Evolutionary conservation across 1,140 invertebrate genomes (phyloP).

Genomic region (Archivesica marissinica): DNA sequence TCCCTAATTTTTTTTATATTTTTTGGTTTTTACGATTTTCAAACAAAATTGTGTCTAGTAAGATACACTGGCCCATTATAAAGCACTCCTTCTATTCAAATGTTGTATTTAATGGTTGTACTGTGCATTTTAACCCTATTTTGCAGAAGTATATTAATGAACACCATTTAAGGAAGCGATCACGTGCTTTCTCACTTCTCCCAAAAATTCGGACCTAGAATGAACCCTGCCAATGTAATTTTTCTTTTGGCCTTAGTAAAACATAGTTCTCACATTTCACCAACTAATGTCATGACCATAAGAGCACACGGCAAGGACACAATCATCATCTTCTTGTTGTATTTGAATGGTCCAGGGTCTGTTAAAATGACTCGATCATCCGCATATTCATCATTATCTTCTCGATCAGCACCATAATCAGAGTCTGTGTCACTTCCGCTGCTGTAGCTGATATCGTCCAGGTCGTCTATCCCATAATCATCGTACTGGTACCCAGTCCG

Average conservation of each 20-base stretch:
- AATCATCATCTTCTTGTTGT: constrained; percentile 57
- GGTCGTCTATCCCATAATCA: constrained; percentile 42
- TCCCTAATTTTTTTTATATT: too few species aligned
- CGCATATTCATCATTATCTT: constrained; percentile 58
- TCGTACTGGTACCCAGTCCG: constrained; percentile 29
- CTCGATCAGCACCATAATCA: constrained; percentile 55
- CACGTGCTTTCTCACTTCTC: too few species aligned
- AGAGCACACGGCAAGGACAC: constrained; percentile 52
- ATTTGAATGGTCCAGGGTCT: constrained; percentile 52
- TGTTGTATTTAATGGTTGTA: too few species aligned
- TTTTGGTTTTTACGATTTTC: too few species aligned
- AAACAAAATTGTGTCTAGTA: too few species aligned
- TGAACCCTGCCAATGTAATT: too few species aligned
- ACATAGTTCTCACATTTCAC: constrained; percentile 43
- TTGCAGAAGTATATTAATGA: too few species aligned
- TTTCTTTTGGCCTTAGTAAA: background rate
- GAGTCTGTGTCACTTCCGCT: constrained; percentile 23
- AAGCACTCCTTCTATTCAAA: too few species aligned
- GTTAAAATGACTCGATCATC: constrained; percentile 12
- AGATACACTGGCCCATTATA: too few species aligned
- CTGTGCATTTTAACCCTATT: too few species aligned
- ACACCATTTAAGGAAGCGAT: too few species aligned
- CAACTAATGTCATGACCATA: constrained; percentile 59
- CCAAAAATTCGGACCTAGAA: too few species aligned
- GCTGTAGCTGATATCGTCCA: constrained; percentile 55